A percentile compares a stretch with the other conserved stretches of the same genome.
Conservation (phyloP, 2,888 invertebrate species). For the Acutogordius australiensis region DNA sequence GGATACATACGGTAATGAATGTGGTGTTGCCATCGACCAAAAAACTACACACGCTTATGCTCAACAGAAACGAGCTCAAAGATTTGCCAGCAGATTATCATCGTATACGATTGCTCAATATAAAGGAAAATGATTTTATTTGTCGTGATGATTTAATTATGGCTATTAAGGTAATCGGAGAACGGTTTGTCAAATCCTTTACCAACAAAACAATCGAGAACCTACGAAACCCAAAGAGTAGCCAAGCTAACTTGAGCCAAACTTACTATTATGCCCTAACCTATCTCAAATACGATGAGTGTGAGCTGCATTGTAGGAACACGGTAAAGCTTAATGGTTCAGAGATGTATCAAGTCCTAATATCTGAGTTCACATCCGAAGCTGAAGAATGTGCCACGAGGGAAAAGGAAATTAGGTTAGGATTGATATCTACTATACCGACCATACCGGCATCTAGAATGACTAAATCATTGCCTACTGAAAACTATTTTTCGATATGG, state of each 20-base stretch:
- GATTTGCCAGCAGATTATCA: background rate
- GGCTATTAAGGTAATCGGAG: background rate
- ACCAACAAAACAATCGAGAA: background rate
- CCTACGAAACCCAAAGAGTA: background rate
- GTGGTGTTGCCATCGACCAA: background rate
- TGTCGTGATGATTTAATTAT: background rate
- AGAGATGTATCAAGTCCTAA: background rate
- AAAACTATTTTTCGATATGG: no score
- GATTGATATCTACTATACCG: background rate
- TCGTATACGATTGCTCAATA: background rate
- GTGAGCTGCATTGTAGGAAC: background rate
- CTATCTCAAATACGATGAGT: background rate
- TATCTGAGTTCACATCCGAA: no score
- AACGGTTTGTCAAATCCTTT: background rate
- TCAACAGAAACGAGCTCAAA: background rate
- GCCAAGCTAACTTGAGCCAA: no score
- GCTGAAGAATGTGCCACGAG: background rate
- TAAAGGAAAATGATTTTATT: background rate
- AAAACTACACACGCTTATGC: background rate
- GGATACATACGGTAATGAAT: background rate
- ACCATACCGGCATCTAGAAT: no score
- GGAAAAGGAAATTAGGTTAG: background rate
- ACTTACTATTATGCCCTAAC: background rate
- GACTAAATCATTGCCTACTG: no score
- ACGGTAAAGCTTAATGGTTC: background rate